Conservation (phyloP, 2,888 invertebrate species). For the Ennomos erosarius region DNA sequence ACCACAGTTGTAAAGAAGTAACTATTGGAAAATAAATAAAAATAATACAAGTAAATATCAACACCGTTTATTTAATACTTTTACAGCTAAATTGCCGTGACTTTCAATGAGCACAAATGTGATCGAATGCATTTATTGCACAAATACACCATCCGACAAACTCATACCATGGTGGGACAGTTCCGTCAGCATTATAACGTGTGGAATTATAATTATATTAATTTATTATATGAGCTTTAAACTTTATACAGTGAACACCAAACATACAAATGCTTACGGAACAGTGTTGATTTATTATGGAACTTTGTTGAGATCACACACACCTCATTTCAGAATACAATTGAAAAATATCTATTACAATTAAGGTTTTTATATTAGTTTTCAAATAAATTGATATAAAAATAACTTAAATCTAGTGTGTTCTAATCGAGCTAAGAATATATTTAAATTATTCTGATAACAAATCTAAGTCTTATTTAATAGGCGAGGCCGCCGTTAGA, state of each 20-base stretch:
- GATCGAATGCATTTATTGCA: slow-evolving; percentile 72
- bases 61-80: slow-evolving; percentile 79
- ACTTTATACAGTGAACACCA: slow-evolving; percentile 26
- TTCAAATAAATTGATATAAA: slow-evolving; percentile 78
- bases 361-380: slow-evolving; percentile 67
- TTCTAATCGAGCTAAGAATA: slow-evolving; percentile 53
- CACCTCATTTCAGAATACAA: slow-evolving; percentile 62
- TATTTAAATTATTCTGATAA: slow-evolving; percentile 73
- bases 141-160: slow-evolving; percentile 47
- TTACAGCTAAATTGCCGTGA: slow-evolving; percentile 54
- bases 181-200: slow-evolving; percentile 32
- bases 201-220: slow-evolving; percentile 21
- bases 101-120: slow-evolving; percentile 64
- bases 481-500: slow-evolving; percentile 69
- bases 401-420: slow-evolving; percentile 73
- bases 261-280: slow-evolving; percentile 28
- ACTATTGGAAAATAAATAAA: slow-evolving; percentile 3
- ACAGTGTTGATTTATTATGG: slow-evolving; percentile 44
- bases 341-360: slow-evolving; percentile 61
- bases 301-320: slow-evolving; percentile 75
- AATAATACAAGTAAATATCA: slow-evolving; percentile 57
- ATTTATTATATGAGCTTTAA: slow-evolving; percentile 28
- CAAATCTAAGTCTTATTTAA: slow-evolving; percentile 79
- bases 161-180: slow-evolving; percentile 12
- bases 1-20: too few relatives aligned